Percentiles rank a stretch among this genome's conserved stretches.
These are phyloP conservation scores for Phrynocephalus forsythii DNA, from an alignment of 2,797 vertebrate species.

Conservation along the genomic window DNA sequence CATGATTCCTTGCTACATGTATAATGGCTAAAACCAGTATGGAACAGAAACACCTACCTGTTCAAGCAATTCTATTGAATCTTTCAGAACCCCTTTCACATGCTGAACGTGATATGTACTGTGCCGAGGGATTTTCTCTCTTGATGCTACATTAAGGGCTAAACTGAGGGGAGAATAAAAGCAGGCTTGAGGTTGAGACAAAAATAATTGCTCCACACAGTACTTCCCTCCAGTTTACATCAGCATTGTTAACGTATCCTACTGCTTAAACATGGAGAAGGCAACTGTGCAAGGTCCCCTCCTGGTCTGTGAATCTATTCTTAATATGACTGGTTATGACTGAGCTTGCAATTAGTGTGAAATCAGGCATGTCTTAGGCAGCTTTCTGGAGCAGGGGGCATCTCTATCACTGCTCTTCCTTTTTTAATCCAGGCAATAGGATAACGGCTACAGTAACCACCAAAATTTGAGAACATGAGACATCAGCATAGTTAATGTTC, in stretches of 20 bases:
- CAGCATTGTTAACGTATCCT: not conserved
- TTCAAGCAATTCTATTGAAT: conserved; percentile 93
- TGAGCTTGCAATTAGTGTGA: too few relatives aligned
- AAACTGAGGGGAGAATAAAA: conserved; percentile 79
- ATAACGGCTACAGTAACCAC: not conserved
- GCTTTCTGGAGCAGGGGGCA: too few relatives aligned
- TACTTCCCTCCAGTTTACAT: not conserved
- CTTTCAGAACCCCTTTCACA: conserved; percentile 88
- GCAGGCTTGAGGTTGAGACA: conserved; percentile 12
- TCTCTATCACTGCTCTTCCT: too few relatives aligned
- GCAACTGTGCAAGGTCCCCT: too few relatives aligned
- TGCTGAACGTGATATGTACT: conserved; percentile 77
- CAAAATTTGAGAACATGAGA: not conserved
- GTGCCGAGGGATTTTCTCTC: conserved; percentile 71
- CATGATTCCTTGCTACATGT: not conserved
- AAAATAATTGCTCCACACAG: not conserved
- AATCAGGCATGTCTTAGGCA: too few relatives aligned
- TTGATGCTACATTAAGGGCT: conserved; percentile 76
- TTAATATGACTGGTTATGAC: too few relatives aligned
- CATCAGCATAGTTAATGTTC: not conserved
- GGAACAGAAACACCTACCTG: conserved; percentile 80
- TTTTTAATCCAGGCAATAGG: too few relatives aligned
- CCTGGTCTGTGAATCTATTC: too few relatives aligned
- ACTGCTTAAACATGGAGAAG: too few relatives aligned
- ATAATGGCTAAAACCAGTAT: not conserved